Evolutionary conservation across 2,888 invertebrate species (phyloP), one percentile per base, ranked within the genome.

Genomic region (Nasonovia ribisnigri): DNA sequence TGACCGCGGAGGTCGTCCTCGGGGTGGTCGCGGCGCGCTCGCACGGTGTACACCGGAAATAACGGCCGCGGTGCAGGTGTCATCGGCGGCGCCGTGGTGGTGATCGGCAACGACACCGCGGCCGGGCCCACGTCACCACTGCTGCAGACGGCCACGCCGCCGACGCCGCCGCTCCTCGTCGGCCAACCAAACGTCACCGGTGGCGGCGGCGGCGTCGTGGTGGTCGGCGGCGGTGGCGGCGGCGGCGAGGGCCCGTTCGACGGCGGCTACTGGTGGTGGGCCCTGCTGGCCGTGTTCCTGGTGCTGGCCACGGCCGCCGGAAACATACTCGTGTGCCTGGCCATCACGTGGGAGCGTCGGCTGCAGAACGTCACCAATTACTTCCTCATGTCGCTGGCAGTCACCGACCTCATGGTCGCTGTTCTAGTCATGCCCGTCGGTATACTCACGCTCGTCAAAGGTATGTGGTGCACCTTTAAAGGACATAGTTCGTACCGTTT

Each of bases 321-420:
- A 3, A 99, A 99, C 96, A 98, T 98, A 86, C 96, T 99, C 94
- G 99, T 99, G 90, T 99, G 99, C 95, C 96, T 99, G 95, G 99
- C 99, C 48, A 99, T 99, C 95, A 97, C 97, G 95, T 97, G 98
- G 97, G 99, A 99, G 96, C 97, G 98, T 94, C 97, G 99, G 36
- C 96, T 99, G 94, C 99, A 99, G 96, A 99, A 99, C 96, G 98
- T 99, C 94, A 99, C 99, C 95, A 99, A 99, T 96, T 99, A 99
- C 96, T 99, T 99, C 95, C 96, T 99, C 95, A 98, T 99, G 97
- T 99, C 99, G 11, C 96, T 99, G 95, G 99, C 99, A 92, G 98
- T 99, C 95, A 99, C 99, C 29, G 99, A 99, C 96, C 97, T 99
- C 90, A 97, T 99, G 96, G 99, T 99, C 3, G 99, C 99, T 87